phyloP scores from a whole-genome alignment of 2,888 invertebrate genomes.

The Phania funesta region DNA sequence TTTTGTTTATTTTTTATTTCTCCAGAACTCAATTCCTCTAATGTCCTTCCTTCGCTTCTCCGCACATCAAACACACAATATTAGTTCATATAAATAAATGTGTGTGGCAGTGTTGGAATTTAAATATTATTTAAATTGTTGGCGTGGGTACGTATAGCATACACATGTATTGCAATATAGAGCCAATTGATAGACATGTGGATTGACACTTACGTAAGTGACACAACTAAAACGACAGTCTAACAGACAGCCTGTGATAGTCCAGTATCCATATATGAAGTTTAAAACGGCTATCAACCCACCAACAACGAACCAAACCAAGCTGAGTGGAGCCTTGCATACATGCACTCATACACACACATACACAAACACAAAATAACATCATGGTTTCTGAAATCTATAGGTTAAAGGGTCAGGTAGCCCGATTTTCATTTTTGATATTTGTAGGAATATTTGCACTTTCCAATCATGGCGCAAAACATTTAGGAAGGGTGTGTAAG shows the following conservation, averaged over 20 bases:
- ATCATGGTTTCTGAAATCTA: not conserved
- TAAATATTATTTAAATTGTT: no score
- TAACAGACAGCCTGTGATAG: conserved; percentile 54
- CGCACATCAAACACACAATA: not conserved
- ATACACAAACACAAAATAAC: not conserved
- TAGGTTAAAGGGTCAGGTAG: not conserved
- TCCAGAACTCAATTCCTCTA: not conserved
- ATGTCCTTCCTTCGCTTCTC: not conserved
- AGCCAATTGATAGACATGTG: conserved; percentile 61
- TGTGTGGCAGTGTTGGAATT: not conserved
- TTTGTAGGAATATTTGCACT: not conserved
- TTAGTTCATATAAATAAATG: not conserved
- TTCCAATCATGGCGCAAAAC: not conserved
- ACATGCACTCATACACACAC: not conserved
- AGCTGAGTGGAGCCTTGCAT: not conserved
- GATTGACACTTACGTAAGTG: conserved; percentile 65
- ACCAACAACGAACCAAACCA: not conserved
- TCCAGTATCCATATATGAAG: conserved; percentile 26
- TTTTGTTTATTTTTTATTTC: conserved; percentile 11
- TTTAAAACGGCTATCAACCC: conserved; percentile 29
- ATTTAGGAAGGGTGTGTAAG: not conserved
- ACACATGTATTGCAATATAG: not conserved
- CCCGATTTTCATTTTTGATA: not conserved
- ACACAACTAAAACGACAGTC: conserved; percentile 64
- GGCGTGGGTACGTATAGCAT: not conserved